Percentiles rank a stretch among this genome's conserved stretches.
Evolutionary conservation across 2,797 vertebrate genomes (phyloP).

Genomic region (Alectoris magna): DNA sequence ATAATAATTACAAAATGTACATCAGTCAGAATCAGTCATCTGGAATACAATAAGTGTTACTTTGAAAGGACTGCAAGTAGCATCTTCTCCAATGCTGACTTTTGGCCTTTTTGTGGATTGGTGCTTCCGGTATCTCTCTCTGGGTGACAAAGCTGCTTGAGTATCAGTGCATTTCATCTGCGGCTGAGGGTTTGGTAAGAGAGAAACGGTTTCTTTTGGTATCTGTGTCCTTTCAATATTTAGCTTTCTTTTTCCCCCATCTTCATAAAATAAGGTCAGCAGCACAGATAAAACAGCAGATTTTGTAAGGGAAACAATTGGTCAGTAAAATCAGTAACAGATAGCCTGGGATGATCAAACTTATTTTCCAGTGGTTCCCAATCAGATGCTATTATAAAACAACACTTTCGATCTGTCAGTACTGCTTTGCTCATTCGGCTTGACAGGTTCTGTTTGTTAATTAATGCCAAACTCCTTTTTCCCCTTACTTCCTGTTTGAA

Average conservation of each 20-base stretch:
- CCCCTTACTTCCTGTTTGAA: slow-evolving; percentile 4
- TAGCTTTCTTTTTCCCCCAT: fast-evolving
- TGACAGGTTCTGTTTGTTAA: neutral
- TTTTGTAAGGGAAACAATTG: neutral
- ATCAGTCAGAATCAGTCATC: neutral
- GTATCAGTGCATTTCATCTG: neutral
- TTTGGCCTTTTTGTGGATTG: neutral
- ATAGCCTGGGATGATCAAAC: neutral
- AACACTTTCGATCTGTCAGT: neutral
- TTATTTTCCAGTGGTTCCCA: neutral
- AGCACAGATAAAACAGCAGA: neutral
- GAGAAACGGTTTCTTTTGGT: neutral
- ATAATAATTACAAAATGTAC: neutral
- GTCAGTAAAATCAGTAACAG: neutral
- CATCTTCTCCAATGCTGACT: neutral
- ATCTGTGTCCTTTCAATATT: neutral
- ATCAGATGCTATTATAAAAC: neutral
- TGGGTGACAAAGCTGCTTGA: neutral
- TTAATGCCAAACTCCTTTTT: slow-evolving; percentile 10
- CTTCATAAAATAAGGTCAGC: neutral
- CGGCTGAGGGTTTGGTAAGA: neutral
- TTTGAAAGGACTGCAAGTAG: neutral
- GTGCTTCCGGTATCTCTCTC: neutral
- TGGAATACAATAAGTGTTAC: neutral
- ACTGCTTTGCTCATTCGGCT: neutral